Conservation (phyloP, 1,140 invertebrate species). For the Saccostrea cuccullata region DNA sequence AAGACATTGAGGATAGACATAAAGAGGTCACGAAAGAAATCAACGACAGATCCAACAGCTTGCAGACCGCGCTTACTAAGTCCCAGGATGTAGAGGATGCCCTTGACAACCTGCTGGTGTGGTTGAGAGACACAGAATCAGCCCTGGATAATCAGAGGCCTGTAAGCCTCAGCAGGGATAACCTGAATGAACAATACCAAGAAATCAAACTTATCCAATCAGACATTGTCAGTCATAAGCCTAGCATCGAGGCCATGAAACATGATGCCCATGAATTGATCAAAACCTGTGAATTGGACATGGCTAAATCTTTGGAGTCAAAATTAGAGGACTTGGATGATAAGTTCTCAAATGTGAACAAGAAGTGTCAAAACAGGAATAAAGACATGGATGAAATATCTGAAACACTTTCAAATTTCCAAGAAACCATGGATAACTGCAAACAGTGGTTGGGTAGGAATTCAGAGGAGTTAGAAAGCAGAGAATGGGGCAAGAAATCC, state of each 20-base stretch:
- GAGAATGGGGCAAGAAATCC: slow-evolving; percentile 84
- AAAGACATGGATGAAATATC: slow-evolving; percentile 91
- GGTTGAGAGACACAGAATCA: slow-evolving; percentile 91
- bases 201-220: slow-evolving; percentile 89
- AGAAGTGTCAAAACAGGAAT: slow-evolving; percentile 87
- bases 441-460: slow-evolving; percentile 81
- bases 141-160: slow-evolving; percentile 87
- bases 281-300: slow-evolving; percentile 88
- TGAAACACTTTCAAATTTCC: slow-evolving; percentile 85
- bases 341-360: slow-evolving; percentile 90
- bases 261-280: slow-evolving; percentile 89
- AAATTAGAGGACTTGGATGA: slow-evolving; percentile 90
- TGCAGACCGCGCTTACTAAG: slow-evolving; percentile 90
- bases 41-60: slow-evolving; percentile 64
- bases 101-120: slow-evolving; percentile 89
- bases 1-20: slow-evolving; percentile 88
- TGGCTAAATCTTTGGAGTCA: slow-evolving; percentile 93
- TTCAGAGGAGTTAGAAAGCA: slow-evolving; percentile 87
- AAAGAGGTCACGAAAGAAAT: slow-evolving; percentile 82
- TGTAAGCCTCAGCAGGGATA: slow-evolving; percentile 91
- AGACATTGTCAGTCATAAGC: slow-evolving; percentile 91
- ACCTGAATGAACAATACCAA: slow-evolving; percentile 92
- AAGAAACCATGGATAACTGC: slow-evolving; percentile 81
- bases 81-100: slow-evolving; percentile 97
- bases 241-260: slow-evolving; percentile 90